Conservation (phyloP, 30 jellyfish, hydroid and myxozoan genomes). For the Clytia hemisphaerica region DNA sequence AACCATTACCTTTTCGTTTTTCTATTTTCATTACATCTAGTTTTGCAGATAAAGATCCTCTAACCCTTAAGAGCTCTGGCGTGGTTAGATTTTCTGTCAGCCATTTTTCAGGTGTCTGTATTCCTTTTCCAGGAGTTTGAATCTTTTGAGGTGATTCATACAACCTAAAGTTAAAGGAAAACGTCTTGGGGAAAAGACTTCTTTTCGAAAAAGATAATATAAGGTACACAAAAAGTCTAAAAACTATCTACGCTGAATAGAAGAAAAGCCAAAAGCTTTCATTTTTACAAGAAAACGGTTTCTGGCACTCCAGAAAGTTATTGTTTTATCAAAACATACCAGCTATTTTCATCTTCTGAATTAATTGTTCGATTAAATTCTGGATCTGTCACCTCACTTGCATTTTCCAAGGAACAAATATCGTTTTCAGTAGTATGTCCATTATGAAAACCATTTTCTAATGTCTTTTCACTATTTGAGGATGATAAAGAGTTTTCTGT, state of each 20-base stretch:
- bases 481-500: slow-evolving; percentile 41
- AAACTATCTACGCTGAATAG: too few species aligned
- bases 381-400: not conserved
- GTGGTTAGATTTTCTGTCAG: slow-evolving; percentile 57
- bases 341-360: slow-evolving; percentile 32
- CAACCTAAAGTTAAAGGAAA: slow-evolving; percentile 36
- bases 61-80: slow-evolving; percentile 65
- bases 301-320: not conserved
- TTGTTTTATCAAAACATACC: slow-evolving; percentile 5
- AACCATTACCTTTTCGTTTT: slow-evolving; percentile 57
- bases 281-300: not conserved
- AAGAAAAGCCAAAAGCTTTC: too few species aligned
- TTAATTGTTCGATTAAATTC: slow-evolving; percentile 7
- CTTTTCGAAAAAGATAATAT: too few species aligned
- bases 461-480: slow-evolving; percentile 4
- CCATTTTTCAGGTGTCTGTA: slow-evolving; percentile 60
- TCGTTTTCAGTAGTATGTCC: not conserved
- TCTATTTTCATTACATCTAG: slow-evolving; percentile 68
- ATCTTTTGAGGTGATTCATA: slow-evolving; percentile 46
- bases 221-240: too few species aligned
- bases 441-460: not conserved
- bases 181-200: too few species aligned
- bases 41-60: slow-evolving; percentile 72
- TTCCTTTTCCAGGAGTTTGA: slow-evolving; percentile 15
- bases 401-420: slow-evolving; percentile 15